Percentiles rank a stretch among this genome's conserved stretches.
Conservation (phyloP, 2,888 invertebrate species). For the Junonia oenone region DNA sequence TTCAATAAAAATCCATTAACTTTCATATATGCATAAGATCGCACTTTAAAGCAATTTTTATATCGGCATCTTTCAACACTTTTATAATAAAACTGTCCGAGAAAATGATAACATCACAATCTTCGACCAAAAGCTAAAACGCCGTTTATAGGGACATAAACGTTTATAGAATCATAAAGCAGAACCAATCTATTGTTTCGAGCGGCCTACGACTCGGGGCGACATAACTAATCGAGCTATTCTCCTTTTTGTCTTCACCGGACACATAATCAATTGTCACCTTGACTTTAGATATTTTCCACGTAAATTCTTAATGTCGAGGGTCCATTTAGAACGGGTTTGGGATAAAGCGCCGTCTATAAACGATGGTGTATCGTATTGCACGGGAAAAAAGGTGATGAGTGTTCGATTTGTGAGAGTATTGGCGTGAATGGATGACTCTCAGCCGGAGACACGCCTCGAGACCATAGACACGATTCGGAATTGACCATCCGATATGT, state of each 20-base stretch:
- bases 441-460: constrained; percentile 43
- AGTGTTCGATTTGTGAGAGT: constrained; percentile 54
- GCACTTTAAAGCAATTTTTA: constrained; percentile 21
- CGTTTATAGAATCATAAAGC: constrained; percentile 78
- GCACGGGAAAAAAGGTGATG: constrained; percentile 74
- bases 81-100: constrained; percentile 65
- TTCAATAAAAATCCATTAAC: neutral
- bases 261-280: constrained; percentile 75
- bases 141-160: constrained; percentile 74
- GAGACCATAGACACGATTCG: constrained; percentile 38
- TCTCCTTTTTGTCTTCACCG: constrained; percentile 69
- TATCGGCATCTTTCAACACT: constrained; percentile 38
- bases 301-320: constrained; percentile 55
- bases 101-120: constrained; percentile 65
- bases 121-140: constrained; percentile 68
- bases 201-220: constrained; percentile 63
- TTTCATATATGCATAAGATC: neutral
- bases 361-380: constrained; percentile 74
- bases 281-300: constrained; percentile 63
- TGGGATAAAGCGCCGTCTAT: constrained; percentile 58
- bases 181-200: constrained; percentile 73
- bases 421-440: constrained; percentile 65
- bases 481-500: constrained; percentile 44
- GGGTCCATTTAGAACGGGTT: constrained; percentile 69
- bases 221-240: constrained; percentile 73